A percentile compares a stretch with the other conserved stretches of the same genome.
phyloP scores from a whole-genome alignment of 2,888 invertebrate genomes.

The Polyploca ridens region DNA sequence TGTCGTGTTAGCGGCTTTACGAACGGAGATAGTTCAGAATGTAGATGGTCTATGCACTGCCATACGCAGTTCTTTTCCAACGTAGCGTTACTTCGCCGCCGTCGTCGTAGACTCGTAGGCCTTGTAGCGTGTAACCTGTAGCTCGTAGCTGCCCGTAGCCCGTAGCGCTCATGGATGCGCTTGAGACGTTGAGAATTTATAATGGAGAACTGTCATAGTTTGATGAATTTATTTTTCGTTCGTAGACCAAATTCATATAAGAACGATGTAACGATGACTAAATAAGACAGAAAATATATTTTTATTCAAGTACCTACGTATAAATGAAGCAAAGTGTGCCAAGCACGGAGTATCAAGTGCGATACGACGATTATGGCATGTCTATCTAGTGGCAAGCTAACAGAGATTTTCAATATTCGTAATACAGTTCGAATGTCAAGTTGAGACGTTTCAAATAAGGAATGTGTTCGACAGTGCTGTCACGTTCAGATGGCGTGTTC shows the following conservation, averaged over 20 bases:
- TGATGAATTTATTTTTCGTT: no score
- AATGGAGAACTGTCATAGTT: background rate
- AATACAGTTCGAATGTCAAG: constrained; percentile 68
- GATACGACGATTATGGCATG: constrained; percentile 20
- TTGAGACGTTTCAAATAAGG: constrained; percentile 80
- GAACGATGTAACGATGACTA: no score
- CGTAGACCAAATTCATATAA: no score
- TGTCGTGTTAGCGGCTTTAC: background rate
- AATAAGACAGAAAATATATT: no score
- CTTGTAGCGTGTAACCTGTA: background rate
- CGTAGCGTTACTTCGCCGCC: background rate
- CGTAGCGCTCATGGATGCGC: background rate
- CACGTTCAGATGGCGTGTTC: constrained; percentile 82
- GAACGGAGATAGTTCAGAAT: background rate
- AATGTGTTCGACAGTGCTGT: constrained; percentile 82
- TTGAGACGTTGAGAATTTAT: background rate
- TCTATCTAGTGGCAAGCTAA: constrained; percentile 22
- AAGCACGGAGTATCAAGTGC: background rate
- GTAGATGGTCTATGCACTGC: constrained; percentile 8
- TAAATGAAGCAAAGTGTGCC: background rate
- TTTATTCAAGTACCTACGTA: no score
- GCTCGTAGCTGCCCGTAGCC: background rate
- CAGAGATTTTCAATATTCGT: constrained; percentile 56
- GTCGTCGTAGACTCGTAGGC: background rate
- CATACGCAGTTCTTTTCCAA: background rate